These are phyloP conservation scores for Spodoptera picta DNA, from an alignment of 2,888 invertebrate genomes.

Conservation along the genomic window DNA sequence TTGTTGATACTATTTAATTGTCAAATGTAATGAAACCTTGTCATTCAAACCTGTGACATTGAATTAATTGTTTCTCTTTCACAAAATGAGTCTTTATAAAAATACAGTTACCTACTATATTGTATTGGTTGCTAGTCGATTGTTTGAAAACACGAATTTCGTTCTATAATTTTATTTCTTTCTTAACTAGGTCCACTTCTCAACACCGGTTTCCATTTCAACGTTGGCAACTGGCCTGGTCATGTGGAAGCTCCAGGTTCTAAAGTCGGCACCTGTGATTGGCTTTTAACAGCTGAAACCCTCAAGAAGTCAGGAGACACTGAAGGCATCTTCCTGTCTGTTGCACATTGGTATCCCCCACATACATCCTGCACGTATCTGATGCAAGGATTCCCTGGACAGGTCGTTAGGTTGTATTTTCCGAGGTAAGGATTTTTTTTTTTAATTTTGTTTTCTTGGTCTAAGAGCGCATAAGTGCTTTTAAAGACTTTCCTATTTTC, in stretches of 20 bases:
- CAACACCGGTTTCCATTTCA: slow-evolving; percentile 98
- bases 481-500: no score
- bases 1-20: neutral
- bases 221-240: slow-evolving; percentile 98
- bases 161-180: neutral
- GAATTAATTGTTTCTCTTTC: no score
- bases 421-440: slow-evolving; percentile 90
- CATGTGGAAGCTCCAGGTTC: slow-evolving; percentile 96
- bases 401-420: slow-evolving; percentile 96
- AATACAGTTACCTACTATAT: no score
- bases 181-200: slow-evolving; percentile 91
- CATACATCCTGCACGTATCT: slow-evolving; percentile 97
- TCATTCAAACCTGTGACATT: no score
- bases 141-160: neutral
- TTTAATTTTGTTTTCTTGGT: no score
- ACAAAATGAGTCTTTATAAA: no score
- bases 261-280: slow-evolving; percentile 95
- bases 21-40: neutral
- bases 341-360: slow-evolving; percentile 98
- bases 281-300: slow-evolving; percentile 95
- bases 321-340: slow-evolving; percentile 96
- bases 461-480: no score
- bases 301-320: slow-evolving; percentile 93
- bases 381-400: slow-evolving; percentile 95
- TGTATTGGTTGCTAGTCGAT: no score